Base-by-base conservation (phyloP, 2,113 vertebrate genomes). In the Cyanocitta stelleri region DNA sequence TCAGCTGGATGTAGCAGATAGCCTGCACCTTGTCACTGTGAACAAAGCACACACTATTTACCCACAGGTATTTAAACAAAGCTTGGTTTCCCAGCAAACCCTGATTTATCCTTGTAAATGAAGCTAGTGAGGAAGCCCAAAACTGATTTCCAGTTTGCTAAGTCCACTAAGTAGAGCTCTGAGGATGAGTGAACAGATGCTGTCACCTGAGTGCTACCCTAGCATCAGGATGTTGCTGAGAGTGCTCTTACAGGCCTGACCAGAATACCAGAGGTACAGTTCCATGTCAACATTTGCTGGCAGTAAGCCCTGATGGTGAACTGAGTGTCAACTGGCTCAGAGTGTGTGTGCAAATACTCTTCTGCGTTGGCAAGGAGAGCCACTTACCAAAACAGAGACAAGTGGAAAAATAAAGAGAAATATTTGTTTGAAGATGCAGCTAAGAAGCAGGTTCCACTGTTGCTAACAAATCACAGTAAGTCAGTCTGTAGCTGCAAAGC, bases 1-100 rank as follows among this genome's bases (percentile, higher is more conserved):
- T 99, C 93, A 99, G 92, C 80, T 99, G 99, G 29, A 99, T 96
- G 96, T 99, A 99, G 46, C 98, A 98, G 88, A 99, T 68, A 15
- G 99, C 98, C 98, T 99, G 99, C 37, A 99, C 99, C 27, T 98
- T 98, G 96, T 99, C 99, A 85, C 99, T 99, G 97, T 7, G 23
- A 96, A 93, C 5, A 62, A 78, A 85, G 61, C 27, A 95, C 16
- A 87, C 3, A 8, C 17, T 10, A 16, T 71, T 96, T 74, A 91
- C n/a, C 29, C 20, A 76, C 2, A 72, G 58, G 69, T 4, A 58
- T 5, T 77, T 49, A 59, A 67, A 75, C 20, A 83, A 41, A 85
- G 27, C 17, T 51, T 32, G 29, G 16, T 62, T 85, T 55, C 66
- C 55, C 63, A 94, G 59, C 6, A 95, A 93, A 66, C 5, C 21